These are phyloP conservation scores for Sebastes umbrosus DNA, from an alignment of 2,797 vertebrate species.

Conservation along the genomic window DNA sequence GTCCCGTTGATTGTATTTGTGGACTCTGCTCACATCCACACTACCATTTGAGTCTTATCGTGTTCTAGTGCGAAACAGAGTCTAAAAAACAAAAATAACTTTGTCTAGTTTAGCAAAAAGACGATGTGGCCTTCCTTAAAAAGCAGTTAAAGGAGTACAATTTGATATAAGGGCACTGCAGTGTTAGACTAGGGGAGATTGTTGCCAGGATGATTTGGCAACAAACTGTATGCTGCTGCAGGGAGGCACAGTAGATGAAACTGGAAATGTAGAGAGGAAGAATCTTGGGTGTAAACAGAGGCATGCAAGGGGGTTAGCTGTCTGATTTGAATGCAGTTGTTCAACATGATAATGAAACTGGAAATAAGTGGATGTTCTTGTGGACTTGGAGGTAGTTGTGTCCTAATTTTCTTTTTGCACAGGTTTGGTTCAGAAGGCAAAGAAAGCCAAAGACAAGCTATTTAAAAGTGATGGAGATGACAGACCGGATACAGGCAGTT, in stretches of 20 bases:
- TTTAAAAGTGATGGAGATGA: slow-evolving; percentile 92
- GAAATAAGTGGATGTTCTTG: not conserved
- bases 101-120: not conserved
- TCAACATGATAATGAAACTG: not conserved
- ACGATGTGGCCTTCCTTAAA: not conserved
- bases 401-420: slow-evolving; percentile 52
- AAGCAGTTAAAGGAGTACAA: not conserved
- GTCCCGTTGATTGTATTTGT: slow-evolving; percentile 20
- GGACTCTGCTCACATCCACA: not conserved
- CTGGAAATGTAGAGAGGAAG: not conserved
- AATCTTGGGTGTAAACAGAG: not conserved
- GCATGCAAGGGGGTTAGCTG: not conserved
- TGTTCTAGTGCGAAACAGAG: not conserved
- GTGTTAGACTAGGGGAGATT: not conserved
- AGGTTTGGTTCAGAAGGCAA: slow-evolving; percentile 96
- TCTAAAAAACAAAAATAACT: not conserved
- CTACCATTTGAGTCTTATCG: not conserved
- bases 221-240: not conserved
- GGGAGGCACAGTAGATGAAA: not conserved
- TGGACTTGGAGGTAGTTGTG: not conserved
- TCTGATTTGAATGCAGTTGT: not conserved
- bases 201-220: slow-evolving; percentile 20
- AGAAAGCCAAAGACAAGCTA: slow-evolving; percentile 95
- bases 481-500: slow-evolving; percentile 85
- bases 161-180: not conserved